Evolutionary conservation across 1,140 invertebrate genomes (phyloP).

Genomic region (Megathymus violae): DNA sequence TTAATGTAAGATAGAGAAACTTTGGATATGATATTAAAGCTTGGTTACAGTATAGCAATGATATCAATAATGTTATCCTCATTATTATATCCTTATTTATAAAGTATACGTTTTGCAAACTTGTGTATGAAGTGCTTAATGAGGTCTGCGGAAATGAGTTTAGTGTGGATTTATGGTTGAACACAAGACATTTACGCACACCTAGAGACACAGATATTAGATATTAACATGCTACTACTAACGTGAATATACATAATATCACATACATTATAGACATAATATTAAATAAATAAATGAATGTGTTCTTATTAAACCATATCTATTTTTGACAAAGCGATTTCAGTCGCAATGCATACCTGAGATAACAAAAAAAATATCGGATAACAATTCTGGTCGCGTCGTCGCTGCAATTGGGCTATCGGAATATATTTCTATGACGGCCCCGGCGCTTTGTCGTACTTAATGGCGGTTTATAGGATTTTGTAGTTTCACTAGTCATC

Average conservation of each 20-base stretch:
- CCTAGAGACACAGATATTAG: no score
- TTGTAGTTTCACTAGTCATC: conserved; percentile 41
- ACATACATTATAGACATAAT: no score
- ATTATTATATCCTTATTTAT: not conserved
- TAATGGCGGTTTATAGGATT: conserved; percentile 59
- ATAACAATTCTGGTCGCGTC: conserved; percentile 71
- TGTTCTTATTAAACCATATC: not conserved
- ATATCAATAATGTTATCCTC: not conserved
- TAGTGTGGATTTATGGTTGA: no score
- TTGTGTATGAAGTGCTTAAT: no score
- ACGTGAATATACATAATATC: no score
- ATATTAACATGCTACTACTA: no score
- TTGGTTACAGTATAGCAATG: not conserved
- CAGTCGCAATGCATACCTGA: not conserved
- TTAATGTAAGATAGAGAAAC: conserved; percentile 1
- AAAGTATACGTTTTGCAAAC: no score
- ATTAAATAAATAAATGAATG: no score
- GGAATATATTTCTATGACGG: conserved; percentile 79
- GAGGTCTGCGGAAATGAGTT: no score
- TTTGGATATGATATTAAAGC: not conserved
- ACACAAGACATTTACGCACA: no score
- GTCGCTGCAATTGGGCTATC: conserved; percentile 79
- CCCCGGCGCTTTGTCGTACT: conserved; percentile 68
- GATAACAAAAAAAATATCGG: conserved; percentile 64
- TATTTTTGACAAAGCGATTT: not conserved